Evolutionary conservation across 37 sponge, comb jelly and placozoan species (phyloP).

Genomic region (Cliona cf. orientalis): DNA sequence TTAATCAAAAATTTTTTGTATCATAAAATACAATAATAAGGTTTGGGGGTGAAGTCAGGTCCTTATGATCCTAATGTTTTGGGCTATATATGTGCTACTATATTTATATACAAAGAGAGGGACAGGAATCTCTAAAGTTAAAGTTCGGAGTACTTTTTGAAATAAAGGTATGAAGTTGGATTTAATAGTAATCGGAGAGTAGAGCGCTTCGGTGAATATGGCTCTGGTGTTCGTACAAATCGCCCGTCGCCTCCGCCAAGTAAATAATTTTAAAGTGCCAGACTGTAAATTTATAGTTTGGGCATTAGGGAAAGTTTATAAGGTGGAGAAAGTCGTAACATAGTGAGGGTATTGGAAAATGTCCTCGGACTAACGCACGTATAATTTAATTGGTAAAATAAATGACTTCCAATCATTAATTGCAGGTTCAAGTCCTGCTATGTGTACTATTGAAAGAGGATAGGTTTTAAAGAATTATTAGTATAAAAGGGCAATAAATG

Average conservation of each 20-base stretch:
- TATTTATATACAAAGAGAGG: conserved; percentile 60
- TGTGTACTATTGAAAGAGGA: conserved; percentile 36
- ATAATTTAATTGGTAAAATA: conserved; percentile 79
- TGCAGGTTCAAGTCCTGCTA: conserved; percentile 75
- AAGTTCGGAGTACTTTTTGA: conserved; percentile 64
- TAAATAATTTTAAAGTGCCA: conserved; percentile 30
- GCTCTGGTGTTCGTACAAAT: conserved; percentile 92
- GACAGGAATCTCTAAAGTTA: conserved; percentile 36
- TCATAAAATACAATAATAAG: no score
- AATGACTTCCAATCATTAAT: conserved; percentile 59
- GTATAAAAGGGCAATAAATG: conserved; percentile 58
- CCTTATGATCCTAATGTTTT: conserved; percentile 88
- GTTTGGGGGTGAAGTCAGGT: conserved; percentile 76
- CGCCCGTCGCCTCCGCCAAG: conserved; percentile 85
- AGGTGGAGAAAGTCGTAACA: conserved; percentile 91
- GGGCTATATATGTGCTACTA: conserved; percentile 87
- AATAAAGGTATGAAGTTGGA: conserved; percentile 80
- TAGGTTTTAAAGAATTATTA: conserved; percentile 10
- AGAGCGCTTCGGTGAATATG: conserved; percentile 88
- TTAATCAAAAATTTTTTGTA: conserved; percentile 14
- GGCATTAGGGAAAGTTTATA: conserved; percentile 41
- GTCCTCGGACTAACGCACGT: conserved; percentile 77
- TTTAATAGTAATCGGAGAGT: conserved; percentile 93
- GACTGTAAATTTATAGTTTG: not conserved
- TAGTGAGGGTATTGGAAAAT: conserved; percentile 84